phyloP scores from a whole-genome alignment of 1,140 invertebrate genomes.

The Coboldia fuscipes region DNA sequence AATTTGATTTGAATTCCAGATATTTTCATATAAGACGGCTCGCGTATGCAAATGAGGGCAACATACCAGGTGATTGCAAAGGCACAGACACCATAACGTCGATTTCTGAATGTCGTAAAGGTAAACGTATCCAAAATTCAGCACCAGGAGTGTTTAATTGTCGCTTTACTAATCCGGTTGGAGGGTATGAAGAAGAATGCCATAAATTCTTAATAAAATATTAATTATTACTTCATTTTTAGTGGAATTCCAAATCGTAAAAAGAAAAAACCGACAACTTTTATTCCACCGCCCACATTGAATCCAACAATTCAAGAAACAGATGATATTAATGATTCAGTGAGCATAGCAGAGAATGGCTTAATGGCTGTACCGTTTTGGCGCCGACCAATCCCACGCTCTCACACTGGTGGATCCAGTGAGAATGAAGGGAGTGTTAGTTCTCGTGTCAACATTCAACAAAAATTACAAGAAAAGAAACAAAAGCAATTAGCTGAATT shows the following conservation, averaged over 20 bases:
- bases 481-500: conserved; percentile 69
- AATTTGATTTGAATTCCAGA: conserved; percentile 21
- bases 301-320: conserved; percentile 4
- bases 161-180: conserved; percentile 51
- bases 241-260: conserved; percentile 43
- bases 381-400: conserved; percentile 41
- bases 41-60: conserved; percentile 38
- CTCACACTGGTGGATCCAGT: conserved; percentile 6
- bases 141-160: conserved; percentile 70
- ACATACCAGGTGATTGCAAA: conserved; percentile 14
- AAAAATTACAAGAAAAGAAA: conserved; percentile 72
- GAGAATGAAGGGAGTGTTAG: conserved; percentile 51
- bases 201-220: background rate
- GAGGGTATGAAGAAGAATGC: conserved; percentile 13
- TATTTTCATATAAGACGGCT: conserved; percentile 44
- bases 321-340: conserved; percentile 3
- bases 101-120: conserved; percentile 1
- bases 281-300: conserved; percentile 52
- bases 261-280: conserved; percentile 74
- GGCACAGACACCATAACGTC: conserved; percentile 21
- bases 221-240: conserved; percentile 2
- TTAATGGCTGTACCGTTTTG: conserved; percentile 47
- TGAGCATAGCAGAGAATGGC: too few relatives aligned
- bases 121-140: conserved; percentile 1
- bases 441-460: conserved; percentile 59